phyloP scores from a whole-genome alignment of 1,140 invertebrate species.

The Pogonomyrmex barbatus region DNA sequence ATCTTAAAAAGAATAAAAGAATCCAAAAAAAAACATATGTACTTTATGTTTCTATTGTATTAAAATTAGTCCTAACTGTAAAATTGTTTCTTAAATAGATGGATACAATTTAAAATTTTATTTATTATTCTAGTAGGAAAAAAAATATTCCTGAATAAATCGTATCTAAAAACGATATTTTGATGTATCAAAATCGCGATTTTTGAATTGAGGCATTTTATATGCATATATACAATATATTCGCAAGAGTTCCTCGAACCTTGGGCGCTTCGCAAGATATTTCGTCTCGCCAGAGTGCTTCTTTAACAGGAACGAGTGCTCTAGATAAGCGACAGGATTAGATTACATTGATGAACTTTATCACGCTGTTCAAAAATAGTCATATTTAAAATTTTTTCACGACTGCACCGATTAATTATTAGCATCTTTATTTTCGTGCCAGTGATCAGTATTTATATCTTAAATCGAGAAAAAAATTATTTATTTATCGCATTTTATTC shows the following conservation, averaged over 20 bases:
- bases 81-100: no score
- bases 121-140: not conserved
- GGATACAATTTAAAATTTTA: not conserved
- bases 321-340: slow-evolving; percentile 52
- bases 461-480: not conserved
- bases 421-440: not conserved
- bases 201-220: not conserved
- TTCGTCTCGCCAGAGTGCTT: slow-evolving; percentile 60
- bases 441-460: not conserved
- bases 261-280: slow-evolving; percentile 7
- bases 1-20: not conserved
- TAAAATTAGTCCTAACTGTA: not conserved
- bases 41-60: not conserved
- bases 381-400: not conserved
- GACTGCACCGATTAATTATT: not conserved
- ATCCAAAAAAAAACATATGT: not conserved
- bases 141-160: not conserved
- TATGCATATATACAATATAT: not conserved
- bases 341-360: not conserved
- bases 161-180: not conserved
- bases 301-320: slow-evolving; percentile 55
- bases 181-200: not conserved
- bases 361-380: not conserved
- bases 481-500: not conserved
- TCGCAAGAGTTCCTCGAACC: slow-evolving; percentile 12